These are phyloP conservation scores for Danionella cerebrum DNA, from an alignment of 2,113 vertebrate species.

Conservation along the genomic window DNA sequence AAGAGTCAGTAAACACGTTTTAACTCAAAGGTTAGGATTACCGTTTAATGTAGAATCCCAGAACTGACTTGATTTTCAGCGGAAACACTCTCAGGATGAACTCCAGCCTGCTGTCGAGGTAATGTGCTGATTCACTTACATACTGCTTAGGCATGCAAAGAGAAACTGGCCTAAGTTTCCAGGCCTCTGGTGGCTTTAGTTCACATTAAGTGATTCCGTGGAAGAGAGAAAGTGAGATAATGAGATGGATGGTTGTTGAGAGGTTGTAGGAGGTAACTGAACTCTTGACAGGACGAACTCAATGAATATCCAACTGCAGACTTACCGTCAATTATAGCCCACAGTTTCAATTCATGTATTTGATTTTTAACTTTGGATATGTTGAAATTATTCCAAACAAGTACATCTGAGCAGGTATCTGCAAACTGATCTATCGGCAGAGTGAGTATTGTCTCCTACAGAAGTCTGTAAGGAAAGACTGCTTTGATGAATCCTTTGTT, in stretches of 20 bases:
- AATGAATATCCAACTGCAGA: constrained; percentile 27
- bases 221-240: neutral
- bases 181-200: neutral
- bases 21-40: neutral
- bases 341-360: too few relatives aligned
- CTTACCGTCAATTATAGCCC: too few relatives aligned
- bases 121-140: constrained; percentile 1
- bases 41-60: neutral
- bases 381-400: too few relatives aligned
- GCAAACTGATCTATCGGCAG: too few relatives aligned
- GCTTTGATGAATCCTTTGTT: too few relatives aligned
- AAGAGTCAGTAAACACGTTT: neutral
- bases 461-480: too few relatives aligned
- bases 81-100: neutral
- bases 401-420: too few relatives aligned
- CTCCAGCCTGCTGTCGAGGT: neutral
- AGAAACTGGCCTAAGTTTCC: neutral
- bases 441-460: too few relatives aligned
- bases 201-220: neutral
- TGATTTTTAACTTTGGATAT: too few relatives aligned
- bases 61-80: neutral
- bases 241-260: neutral
- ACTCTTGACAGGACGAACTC: too few relatives aligned
- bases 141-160: neutral
- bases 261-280: constrained; percentile 29